phyloP scores from a whole-genome alignment of 2,797 vertebrate species.

The Alfaro cultratus region DNA sequence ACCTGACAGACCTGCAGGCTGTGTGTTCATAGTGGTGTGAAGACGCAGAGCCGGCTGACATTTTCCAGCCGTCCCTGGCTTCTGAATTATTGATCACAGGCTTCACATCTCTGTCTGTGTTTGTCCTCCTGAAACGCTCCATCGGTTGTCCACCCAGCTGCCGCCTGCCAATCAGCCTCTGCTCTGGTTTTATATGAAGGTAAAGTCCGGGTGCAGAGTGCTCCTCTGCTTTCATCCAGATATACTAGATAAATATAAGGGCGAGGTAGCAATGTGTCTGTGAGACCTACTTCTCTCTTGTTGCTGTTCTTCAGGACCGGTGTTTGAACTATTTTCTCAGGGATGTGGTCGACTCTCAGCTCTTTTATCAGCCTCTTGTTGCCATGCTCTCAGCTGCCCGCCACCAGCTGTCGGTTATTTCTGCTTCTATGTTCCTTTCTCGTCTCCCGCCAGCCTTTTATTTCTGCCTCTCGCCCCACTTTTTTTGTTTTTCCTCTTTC shows the following conservation, averaged over 20 bases:
- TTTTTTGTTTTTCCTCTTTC: slow-evolving; percentile 21
- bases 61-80: slow-evolving; percentile 52
- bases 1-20: slow-evolving; percentile 2
- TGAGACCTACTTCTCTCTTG: not conserved
- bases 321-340: not conserved
- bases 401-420: slow-evolving; percentile 33
- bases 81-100: slow-evolving; percentile 72
- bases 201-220: not conserved
- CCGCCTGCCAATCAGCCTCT: not conserved
- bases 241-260: not conserved
- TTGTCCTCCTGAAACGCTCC: slow-evolving; percentile 10
- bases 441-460: slow-evolving; percentile 15
- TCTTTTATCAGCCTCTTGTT: slow-evolving; percentile 26
- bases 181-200: not conserved
- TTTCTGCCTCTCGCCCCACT: slow-evolving; percentile 15
- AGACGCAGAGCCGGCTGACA: slow-evolving; percentile 55
- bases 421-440: slow-evolving; percentile 9
- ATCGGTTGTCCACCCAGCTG: slow-evolving; percentile 1
- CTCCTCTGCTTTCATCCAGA: not conserved
- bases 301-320: not conserved
- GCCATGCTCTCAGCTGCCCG: slow-evolving; percentile 1
- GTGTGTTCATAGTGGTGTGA: slow-evolving; percentile 28
- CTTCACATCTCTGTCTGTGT: slow-evolving; percentile 42
- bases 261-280: not conserved
- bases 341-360: not conserved